These are phyloP conservation scores for Selene dorsalis DNA, from an alignment of 2,797 vertebrate genomes.

Conservation along the genomic window DNA sequence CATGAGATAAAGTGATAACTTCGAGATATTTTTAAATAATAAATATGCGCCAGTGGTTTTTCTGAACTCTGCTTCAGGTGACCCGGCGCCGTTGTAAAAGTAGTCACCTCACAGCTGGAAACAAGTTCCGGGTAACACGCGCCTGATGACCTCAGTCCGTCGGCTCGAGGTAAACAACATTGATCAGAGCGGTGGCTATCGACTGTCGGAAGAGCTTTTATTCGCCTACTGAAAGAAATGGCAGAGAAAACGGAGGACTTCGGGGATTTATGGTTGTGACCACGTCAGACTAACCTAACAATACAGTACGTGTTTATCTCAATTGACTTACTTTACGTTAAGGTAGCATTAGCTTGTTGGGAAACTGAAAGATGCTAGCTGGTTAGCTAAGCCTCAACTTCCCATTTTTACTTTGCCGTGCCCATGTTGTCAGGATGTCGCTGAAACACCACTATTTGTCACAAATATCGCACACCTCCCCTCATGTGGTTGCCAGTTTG, in stretches of 20 bases:
- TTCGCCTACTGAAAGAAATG: conserved; percentile 55
- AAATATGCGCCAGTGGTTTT: not conserved
- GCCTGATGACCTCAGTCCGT: conserved; percentile 64
- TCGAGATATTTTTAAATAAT: not conserved
- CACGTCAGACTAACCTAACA: not conserved
- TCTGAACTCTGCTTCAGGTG: not conserved
- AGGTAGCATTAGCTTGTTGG: conserved; percentile 18
- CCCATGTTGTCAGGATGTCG: fast-evolving
- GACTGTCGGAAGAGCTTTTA: not conserved
- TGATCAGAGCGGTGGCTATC: conserved; percentile 10
- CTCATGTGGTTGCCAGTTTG: fast-evolving
- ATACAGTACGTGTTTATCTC: conserved; percentile 56
- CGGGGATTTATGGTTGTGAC: conserved; percentile 45
- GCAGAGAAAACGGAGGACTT: conserved; percentile 53
- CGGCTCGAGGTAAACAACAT: conserved; percentile 72
- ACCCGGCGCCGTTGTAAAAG: not conserved
- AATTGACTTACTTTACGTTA: not conserved
- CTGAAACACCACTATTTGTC: not conserved
- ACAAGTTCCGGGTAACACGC: conserved; percentile 70
- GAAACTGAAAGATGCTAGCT: conserved; percentile 11
- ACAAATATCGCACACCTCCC: fast-evolving
- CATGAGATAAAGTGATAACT: not conserved
- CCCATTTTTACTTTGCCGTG: conserved; percentile 42
- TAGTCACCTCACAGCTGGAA: conserved; percentile 5
- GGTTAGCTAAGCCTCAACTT: conserved; percentile 58